These are phyloP conservation scores for Gymnocheta viridis DNA, from an alignment of 2,888 invertebrate species.

Conservation along the genomic window DNA sequence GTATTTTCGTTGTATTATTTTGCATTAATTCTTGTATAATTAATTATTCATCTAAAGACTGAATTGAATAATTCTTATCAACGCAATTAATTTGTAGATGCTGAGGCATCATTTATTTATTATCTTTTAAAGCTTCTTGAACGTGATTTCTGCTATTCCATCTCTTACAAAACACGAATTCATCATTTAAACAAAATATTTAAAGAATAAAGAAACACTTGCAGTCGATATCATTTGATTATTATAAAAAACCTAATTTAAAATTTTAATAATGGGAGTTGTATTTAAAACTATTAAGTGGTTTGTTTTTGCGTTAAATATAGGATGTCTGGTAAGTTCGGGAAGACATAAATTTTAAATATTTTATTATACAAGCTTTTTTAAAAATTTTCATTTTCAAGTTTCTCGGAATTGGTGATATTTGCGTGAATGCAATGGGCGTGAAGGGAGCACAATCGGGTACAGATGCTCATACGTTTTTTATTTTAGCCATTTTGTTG, in stretches of 20 bases:
- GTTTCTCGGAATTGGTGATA: conserved; percentile 75
- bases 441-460: conserved; percentile 75
- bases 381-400: conserved; percentile 51
- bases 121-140: conserved; percentile 37
- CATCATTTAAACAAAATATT: conserved; percentile 24
- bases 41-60: neutral
- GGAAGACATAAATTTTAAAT: too few relatives aligned
- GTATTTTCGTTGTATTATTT: neutral
- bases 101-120: conserved; percentile 21
- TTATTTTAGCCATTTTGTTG: conserved; percentile 76
- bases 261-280: conserved; percentile 73
- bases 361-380: neutral
- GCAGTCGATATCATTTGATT: neutral
- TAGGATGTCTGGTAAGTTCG: conserved; percentile 75
- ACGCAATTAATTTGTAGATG: neutral
- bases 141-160: conserved; percentile 7
- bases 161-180: neutral
- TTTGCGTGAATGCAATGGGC: conserved; percentile 74
- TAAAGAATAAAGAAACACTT: conserved; percentile 22
- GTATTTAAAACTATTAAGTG: conserved; percentile 76
- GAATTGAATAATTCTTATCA: conserved; percentile 43
- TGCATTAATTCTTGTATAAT: neutral
- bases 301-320: conserved; percentile 75
- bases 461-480: conserved; percentile 77
- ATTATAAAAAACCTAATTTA: conserved; percentile 31